These are phyloP conservation scores for Hepsetus odoe DNA, from an alignment of 2,113 vertebrate genomes.

Conservation along the genomic window DNA sequence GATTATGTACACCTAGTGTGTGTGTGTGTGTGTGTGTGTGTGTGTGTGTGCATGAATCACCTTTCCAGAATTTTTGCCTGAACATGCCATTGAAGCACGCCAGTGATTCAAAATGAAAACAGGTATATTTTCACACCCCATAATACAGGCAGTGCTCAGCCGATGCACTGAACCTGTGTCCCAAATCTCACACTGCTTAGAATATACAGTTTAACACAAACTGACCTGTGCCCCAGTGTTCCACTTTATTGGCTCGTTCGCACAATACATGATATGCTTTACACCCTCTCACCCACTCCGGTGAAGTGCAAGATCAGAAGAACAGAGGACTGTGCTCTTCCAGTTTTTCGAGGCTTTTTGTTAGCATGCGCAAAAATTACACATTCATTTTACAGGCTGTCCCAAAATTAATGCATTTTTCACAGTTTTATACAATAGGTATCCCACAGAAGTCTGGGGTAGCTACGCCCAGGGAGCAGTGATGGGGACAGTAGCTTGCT, in stretches of 20 bases:
- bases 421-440: background rate
- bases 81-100: background rate
- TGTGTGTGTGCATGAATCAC: background rate
- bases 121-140: background rate
- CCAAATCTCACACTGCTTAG: background rate
- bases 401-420: background rate
- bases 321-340: background rate
- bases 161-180: background rate
- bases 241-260: background rate
- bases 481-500: too few relatives aligned
- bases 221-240: background rate
- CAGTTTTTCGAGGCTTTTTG: too few relatives aligned
- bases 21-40: background rate
- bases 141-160: background rate
- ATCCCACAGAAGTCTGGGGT: too few relatives aligned
- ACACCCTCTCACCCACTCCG: background rate
- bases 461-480: too few relatives aligned
- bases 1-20: background rate
- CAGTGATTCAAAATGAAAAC: background rate
- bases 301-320: background rate
- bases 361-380: background rate
- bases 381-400: background rate
- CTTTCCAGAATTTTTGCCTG: background rate
- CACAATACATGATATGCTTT: background rate
- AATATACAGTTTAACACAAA: background rate